phyloP scores from a whole-genome alignment of 2,113 vertebrate genomes.

The Corythoichthys intestinalis region DNA sequence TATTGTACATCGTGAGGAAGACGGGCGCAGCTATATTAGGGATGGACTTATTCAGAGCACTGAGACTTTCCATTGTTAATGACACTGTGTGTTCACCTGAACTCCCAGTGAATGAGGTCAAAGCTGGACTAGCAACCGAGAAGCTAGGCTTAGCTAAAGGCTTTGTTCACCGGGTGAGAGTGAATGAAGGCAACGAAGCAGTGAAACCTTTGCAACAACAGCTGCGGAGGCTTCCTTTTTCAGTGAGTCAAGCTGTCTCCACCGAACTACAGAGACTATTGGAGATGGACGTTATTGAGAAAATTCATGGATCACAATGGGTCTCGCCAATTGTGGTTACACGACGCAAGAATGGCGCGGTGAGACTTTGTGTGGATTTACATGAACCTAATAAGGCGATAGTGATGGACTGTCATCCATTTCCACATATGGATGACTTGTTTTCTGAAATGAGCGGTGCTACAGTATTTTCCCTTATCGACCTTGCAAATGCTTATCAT shows the following conservation, averaged over 20 bases:
- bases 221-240: constrained; percentile 1
- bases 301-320: constrained; percentile 14
- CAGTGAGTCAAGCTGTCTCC: constrained; percentile 13
- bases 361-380: constrained; percentile 1
- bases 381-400: constrained; percentile 12
- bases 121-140: too few relatives aligned
- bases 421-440: constrained; percentile 16
- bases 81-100: too few relatives aligned
- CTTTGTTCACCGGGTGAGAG: not conserved
- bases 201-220: constrained; percentile 6
- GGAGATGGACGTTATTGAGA: constrained; percentile 2
- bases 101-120: too few relatives aligned
- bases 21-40: too few relatives aligned
- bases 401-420: not conserved
- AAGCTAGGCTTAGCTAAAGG: not conserved
- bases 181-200: not conserved
- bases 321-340: constrained; percentile 17
- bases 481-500: not conserved
- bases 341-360: constrained; percentile 8
- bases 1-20: too few relatives aligned
- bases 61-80: too few relatives aligned
- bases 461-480: too few relatives aligned
- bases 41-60: too few relatives aligned
- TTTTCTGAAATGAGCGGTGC: not conserved
- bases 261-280: constrained; percentile 2